Evolutionary conservation across 2,888 invertebrate species (phyloP), one percentile per base, ranked within the genome.

Genomic region (Micoletzkya japonica): DNA sequence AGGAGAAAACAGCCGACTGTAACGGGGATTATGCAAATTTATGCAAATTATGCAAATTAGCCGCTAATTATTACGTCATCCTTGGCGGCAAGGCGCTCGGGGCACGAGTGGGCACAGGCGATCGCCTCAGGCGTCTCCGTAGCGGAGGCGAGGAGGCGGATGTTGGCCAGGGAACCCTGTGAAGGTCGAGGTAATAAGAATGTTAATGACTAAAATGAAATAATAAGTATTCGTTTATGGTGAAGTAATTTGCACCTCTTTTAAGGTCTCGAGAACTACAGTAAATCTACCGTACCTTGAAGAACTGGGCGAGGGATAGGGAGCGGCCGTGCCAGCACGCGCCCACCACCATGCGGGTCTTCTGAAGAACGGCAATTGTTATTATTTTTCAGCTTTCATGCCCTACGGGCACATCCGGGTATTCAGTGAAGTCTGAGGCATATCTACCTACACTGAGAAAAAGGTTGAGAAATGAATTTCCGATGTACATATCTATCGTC

Each of bases 301-400:
- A 90, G 87, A 92, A 91, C 87, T 96, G 95, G 85, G 92, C 92
- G 89, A 95, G 92, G 85, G 92, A 91, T 86, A 91, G 91, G 58
- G 80, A 76, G 50, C 85, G 77, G 52, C 82, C 92, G 88, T 96
- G 96, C 93, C 95, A 98, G 89, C 98, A 98, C 34, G 96, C 97
- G 1, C 97, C 98, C 0, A 97, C 91, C 0, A 93, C 92, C 54
- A 97, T 88, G 6, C 94, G 94, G 10, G 96, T 97, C 86, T 83
- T 80, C 71, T 81, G 71, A 37, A 76, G n/a, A n/a, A n/a, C n/a
- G 73, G 20, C 6, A 76, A 44, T n/a, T n/a, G n/a, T n/a, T n/a
- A n/a, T n/a, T n/a, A n/a, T n/a, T n/a, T n/a, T n/a, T n/a, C n/a
- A n/a, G n/a, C n/a, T n/a, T n/a, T n/a, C n/a, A n/a, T n/a, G n/a